Conservation (phyloP, 2,888 invertebrate species). For the Blera fallax region DNA sequence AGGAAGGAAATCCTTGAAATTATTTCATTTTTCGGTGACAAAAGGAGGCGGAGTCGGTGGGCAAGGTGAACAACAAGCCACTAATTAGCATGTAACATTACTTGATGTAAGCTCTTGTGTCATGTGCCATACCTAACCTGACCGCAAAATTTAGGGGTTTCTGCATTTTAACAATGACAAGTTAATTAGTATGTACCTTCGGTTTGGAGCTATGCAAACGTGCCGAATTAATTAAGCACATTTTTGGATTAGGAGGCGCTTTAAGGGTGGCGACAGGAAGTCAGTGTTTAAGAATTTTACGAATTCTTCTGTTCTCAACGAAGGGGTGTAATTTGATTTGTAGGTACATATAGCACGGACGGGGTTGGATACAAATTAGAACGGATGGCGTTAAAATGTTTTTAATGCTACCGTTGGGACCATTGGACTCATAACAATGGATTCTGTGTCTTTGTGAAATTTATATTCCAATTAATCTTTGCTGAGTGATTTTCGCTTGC, state of each 20-base stretch:
- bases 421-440: not conserved
- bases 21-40: not conserved
- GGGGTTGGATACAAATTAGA: not conserved
- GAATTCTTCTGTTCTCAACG: no score
- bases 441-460: not conserved
- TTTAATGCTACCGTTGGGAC: not conserved
- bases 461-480: not conserved
- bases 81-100: conserved; percentile 21
- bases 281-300: not conserved
- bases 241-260: not conserved
- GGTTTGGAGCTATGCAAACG: not conserved
- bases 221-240: conserved; percentile 19
- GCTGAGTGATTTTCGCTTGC: not conserved
- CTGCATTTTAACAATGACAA: conserved; percentile 32
- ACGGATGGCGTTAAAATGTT: not conserved
- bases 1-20: not conserved
- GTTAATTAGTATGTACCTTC: not conserved
- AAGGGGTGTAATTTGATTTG: not conserved
- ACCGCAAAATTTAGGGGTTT: not conserved
- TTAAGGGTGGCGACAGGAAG: not conserved
- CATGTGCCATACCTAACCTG: not conserved
- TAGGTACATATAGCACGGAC: not conserved
- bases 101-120: not conserved
- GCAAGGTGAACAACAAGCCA: not conserved
- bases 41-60: not conserved